Conservation (phyloP, 2,113 vertebrate genomes). For the Varanus salvator region DNA sequence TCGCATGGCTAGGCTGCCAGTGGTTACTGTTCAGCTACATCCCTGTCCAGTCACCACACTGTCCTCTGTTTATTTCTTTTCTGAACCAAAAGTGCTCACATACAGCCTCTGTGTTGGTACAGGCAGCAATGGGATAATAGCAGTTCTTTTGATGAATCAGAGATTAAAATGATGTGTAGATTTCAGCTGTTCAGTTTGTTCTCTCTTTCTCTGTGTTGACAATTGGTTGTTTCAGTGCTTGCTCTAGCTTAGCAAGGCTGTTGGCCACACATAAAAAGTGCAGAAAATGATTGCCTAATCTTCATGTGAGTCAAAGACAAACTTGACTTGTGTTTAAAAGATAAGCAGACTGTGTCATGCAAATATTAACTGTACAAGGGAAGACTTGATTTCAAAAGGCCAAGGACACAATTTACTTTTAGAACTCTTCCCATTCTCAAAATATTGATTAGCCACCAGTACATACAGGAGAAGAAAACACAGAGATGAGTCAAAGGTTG, state of each 20-base stretch:
- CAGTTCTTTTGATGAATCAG: not conserved
- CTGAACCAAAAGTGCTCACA: not conserved
- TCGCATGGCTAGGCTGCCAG: not conserved
- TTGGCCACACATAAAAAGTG: conserved; percentile 61
- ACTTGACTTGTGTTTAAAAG: conserved; percentile 7
- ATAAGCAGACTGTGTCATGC: conserved; percentile 34
- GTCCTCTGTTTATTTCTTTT: not conserved
- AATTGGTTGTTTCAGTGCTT: conserved; percentile 47
- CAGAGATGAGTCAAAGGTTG: conserved; percentile 62
- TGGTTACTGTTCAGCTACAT: not conserved
- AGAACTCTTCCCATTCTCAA: conserved; percentile 61
- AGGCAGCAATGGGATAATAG: not conserved
- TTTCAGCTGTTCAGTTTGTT: conserved; percentile 29
- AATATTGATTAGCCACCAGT: conserved; percentile 63
- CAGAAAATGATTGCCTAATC: conserved; percentile 47
- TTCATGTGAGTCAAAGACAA: not conserved
- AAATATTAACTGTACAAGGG: conserved; percentile 54
- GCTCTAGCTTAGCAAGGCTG: conserved; percentile 17
- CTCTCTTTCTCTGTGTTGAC: conserved; percentile 36
- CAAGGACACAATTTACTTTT: conserved; percentile 73
- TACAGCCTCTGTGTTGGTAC: not conserved
- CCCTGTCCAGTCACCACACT: not conserved
- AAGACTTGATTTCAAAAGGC: conserved; percentile 62
- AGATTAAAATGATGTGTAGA: conserved; percentile 5
- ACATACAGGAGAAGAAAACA: conserved; percentile 69